A percentile compares a stretch with the other conserved stretches of the same genome.
Conservation (phyloP, 1,140 invertebrate genomes). For the Drosophila trapezifrons region DNA sequence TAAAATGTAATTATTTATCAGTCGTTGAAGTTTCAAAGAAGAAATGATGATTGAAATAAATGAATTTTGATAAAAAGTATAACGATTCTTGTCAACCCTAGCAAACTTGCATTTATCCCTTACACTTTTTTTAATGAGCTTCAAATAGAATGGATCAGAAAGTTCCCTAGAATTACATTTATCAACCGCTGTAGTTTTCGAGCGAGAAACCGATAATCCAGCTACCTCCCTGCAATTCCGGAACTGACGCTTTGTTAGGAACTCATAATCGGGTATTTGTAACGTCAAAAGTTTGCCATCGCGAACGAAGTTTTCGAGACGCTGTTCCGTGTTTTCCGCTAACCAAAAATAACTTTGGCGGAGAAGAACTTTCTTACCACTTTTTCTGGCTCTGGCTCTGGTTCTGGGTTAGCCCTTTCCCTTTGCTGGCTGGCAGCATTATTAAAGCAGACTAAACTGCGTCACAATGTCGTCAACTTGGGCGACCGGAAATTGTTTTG, state of each 20-base stretch:
- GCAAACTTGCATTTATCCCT: no score
- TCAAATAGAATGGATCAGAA: not conserved
- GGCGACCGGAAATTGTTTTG: conserved; percentile 65
- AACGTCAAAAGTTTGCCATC: conserved; percentile 1
- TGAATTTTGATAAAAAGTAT: no score
- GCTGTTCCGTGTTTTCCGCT: not conserved
- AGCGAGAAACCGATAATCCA: not conserved
- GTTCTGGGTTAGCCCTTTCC: not conserved
- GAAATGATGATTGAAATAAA: no score
- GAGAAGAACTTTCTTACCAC: conserved; percentile 5
- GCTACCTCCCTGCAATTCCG: not conserved
- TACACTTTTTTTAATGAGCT: no score
- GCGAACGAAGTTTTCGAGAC: conserved; percentile 17
- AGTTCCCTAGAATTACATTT: no score
- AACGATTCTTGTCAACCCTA: no score
- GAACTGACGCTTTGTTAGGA: conserved; percentile 1
- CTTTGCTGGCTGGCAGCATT: not conserved
- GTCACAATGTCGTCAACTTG: conserved; percentile 35
- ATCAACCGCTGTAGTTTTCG: not conserved
- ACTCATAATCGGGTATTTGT: conserved; percentile 22
- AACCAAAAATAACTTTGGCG: conserved; percentile 7
- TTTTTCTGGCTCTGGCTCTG: not conserved
- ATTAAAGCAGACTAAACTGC: conserved; percentile 25
- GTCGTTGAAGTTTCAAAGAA: no score
- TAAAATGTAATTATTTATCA: no score